Evolutionary conservation across 2,113 vertebrate genomes (phyloP).

Genomic region (Urocynchramus pylzowi): DNA sequence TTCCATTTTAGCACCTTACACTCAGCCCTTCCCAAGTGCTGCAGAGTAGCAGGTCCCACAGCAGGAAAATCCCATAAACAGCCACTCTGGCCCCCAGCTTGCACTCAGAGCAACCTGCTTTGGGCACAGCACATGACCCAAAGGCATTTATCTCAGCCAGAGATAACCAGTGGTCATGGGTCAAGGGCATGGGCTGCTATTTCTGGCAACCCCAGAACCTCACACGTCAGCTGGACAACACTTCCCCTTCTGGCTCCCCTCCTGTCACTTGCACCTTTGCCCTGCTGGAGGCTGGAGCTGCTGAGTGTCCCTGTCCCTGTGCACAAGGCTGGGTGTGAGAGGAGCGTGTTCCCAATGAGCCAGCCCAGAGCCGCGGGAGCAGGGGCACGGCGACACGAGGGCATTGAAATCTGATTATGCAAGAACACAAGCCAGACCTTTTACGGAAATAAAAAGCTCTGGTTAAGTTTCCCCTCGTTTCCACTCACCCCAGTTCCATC

Average conservation of each 20-base stretch:
- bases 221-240: not conserved
- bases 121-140: not conserved
- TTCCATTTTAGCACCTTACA: not conserved
- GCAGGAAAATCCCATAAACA: not conserved
- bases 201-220: not conserved
- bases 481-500: slow-evolving; percentile 9
- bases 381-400: not conserved
- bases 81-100: not conserved
- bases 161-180: slow-evolving; percentile 3
- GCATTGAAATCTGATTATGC: not conserved
- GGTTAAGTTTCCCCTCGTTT: not conserved
- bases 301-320: not conserved
- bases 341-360: not conserved
- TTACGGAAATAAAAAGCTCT: not conserved
- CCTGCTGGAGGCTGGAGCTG: not conserved
- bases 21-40: not conserved
- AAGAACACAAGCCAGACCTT: not conserved
- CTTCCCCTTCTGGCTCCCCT: not conserved
- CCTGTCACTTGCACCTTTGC: not conserved
- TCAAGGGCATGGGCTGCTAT: not conserved
- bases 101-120: not conserved
- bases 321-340: not conserved
- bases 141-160: not conserved
- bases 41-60: not conserved
- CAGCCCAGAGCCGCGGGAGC: not conserved